Evolutionary conservation across 2,113 vertebrate genomes (phyloP).

Genomic region (Brienomyrus longianalis): DNA sequence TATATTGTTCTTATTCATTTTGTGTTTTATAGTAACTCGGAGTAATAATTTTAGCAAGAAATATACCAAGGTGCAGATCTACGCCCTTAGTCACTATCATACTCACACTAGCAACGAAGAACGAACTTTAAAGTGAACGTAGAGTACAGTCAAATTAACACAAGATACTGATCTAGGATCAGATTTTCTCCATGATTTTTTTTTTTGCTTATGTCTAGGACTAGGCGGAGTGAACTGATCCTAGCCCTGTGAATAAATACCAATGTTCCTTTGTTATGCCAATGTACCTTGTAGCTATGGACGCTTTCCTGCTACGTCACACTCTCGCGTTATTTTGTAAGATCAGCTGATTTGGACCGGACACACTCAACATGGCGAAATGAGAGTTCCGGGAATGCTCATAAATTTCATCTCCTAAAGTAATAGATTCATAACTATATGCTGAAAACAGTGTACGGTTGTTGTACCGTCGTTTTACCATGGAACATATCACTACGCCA

Average conservation of each 20-base stretch:
- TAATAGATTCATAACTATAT: not conserved
- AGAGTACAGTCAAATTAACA: not conserved
- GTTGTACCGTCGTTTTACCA: constrained; percentile 14
- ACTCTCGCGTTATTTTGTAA: not conserved
- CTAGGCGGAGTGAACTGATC: not conserved
- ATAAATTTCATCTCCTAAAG: not conserved
- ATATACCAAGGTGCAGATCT: not conserved
- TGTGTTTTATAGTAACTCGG: not conserved
- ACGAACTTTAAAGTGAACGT: not conserved
- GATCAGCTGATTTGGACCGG: constrained; percentile 15
- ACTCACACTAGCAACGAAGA: not conserved
- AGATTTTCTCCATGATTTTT: not conserved
- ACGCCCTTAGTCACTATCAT: not conserved
- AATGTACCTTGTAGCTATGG: not conserved
- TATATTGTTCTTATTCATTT: not conserved
- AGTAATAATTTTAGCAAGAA: not conserved
- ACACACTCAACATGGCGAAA: constrained; percentile 16
- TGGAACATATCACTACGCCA: constrained; percentile 56
- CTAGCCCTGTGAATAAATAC: not conserved
- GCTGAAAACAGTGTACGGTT: not conserved
- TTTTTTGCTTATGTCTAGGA: not conserved
- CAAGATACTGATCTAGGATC: not conserved
- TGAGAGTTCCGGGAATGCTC: constrained; percentile 5
- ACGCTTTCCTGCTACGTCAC: not conserved
- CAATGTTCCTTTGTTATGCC: not conserved